A percentile compares a stretch with the other conserved stretches of the same genome.
Evolutionary conservation across 2,797 vertebrate species (phyloP).

Genomic region (Falco rusticolus): DNA sequence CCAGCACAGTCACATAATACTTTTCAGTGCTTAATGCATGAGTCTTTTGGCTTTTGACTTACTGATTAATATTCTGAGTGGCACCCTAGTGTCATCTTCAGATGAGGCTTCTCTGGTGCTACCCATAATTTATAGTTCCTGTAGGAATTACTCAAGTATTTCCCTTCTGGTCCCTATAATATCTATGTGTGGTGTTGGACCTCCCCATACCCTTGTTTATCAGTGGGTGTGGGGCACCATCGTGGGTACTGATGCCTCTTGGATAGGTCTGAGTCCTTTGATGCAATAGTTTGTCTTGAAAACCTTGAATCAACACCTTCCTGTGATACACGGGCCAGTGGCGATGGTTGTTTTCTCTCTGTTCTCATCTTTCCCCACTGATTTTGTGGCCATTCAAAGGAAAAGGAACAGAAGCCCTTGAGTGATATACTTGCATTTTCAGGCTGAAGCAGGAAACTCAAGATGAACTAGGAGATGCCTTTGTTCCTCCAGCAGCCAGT

Average conservation of each 20-base stretch:
- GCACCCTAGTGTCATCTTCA: background rate
- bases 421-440: background rate
- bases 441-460: background rate
- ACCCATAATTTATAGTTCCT: background rate
- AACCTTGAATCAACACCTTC: background rate
- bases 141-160: background rate
- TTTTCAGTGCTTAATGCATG: background rate
- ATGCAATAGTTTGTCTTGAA: background rate
- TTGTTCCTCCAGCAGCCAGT: background rate
- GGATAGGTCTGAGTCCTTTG: background rate
- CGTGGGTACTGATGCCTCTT: accelerated
- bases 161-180: background rate
- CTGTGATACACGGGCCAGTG: accelerated
- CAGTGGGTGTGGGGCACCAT: background rate
- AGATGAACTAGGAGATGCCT: background rate
- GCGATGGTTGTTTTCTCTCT: background rate
- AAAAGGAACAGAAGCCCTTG: background rate
- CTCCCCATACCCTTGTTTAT: background rate
- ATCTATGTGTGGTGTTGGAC: background rate
- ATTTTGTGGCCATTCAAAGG: background rate
- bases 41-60: background rate
- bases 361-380: background rate
- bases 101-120: background rate
- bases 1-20: background rate
- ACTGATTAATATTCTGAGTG: background rate